Evolutionary conservation across 92 coral and sea anemone genomes (phyloP).

Genomic region (Epizoanthus rinbou): DNA sequence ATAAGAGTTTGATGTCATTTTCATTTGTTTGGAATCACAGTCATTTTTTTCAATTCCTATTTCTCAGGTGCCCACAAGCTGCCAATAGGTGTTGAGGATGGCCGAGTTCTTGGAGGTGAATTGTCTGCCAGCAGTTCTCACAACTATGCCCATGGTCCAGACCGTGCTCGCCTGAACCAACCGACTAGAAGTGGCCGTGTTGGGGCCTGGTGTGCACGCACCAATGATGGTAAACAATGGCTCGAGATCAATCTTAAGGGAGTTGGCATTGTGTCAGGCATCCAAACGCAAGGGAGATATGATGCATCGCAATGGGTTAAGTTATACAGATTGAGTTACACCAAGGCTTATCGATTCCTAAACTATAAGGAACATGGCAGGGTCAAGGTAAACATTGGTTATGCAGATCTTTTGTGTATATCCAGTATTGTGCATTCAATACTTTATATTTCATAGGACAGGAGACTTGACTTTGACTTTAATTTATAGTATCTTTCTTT

Average conservation of each 20-base stretch:
- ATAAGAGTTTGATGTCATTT: too few species aligned
- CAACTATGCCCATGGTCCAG: slow-evolving; percentile 64
- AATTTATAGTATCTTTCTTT: too few species aligned
- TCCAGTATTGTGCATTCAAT: too few species aligned
- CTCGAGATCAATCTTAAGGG: slow-evolving; percentile 61
- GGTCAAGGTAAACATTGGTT: slow-evolving; percentile 50
- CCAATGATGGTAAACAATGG: slow-evolving; percentile 57
- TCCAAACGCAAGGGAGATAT: slow-evolving; percentile 70
- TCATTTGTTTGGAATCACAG: not conserved
- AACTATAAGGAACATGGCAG: slow-evolving; percentile 61
- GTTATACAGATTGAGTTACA: slow-evolving; percentile 54
- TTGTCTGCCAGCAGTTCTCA: slow-evolving; percentile 59
- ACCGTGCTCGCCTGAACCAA: slow-evolving; percentile 68
- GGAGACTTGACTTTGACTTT: too few species aligned
- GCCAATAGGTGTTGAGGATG: slow-evolving; percentile 72
- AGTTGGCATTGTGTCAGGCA: slow-evolving; percentile 61
- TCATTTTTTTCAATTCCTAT: not conserved
- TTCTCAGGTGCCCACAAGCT: slow-evolving; percentile 41
- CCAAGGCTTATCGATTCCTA: slow-evolving; percentile 52
- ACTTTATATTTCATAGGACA: too few species aligned
- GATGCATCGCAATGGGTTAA: slow-evolving; percentile 70
- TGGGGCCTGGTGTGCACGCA: slow-evolving; percentile 73
- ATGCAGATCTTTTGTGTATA: too few species aligned
- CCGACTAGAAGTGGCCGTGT: slow-evolving; percentile 41
- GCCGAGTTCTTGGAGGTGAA: slow-evolving; percentile 62